A percentile compares a stretch with the other conserved stretches of the same genome.
Conservation (phyloP, 2,113 vertebrate genomes). For the Vimba vimba region DNA sequence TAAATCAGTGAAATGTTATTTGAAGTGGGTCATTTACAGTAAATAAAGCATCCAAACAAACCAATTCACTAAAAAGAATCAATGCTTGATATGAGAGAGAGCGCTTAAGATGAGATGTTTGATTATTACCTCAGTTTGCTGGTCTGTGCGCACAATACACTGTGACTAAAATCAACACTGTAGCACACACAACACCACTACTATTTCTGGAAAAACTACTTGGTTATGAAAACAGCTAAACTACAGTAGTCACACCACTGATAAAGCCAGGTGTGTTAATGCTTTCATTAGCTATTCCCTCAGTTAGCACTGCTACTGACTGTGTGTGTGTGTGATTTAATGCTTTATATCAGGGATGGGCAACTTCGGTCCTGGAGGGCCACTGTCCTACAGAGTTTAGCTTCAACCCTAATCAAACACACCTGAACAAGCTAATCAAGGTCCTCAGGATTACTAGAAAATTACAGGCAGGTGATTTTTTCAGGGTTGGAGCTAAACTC, state of each 20-base stretch:
- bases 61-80: not conserved
- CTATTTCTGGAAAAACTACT: not conserved
- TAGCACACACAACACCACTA: not conserved
- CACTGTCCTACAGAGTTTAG: no score
- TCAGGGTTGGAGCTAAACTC: no score
- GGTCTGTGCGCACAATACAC: no score
- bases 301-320: not conserved
- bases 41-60: not conserved
- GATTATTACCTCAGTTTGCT: no score
- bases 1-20: not conserved
- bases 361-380: no score
- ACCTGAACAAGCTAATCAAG: no score
- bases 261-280: not conserved
- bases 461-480: no score
- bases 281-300: not conserved
- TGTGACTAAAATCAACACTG: not conserved
- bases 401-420: no score
- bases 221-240: not conserved
- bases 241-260: not conserved
- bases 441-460: no score
- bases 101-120: not conserved
- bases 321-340: not conserved
- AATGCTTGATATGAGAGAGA: not conserved
- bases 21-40: not conserved
- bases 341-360: no score